Percentiles rank a stretch among this genome's conserved stretches.
These are phyloP conservation scores for Chrysopilus asiliformis DNA, from an alignment of 2,888 invertebrate species.

Conservation along the genomic window DNA sequence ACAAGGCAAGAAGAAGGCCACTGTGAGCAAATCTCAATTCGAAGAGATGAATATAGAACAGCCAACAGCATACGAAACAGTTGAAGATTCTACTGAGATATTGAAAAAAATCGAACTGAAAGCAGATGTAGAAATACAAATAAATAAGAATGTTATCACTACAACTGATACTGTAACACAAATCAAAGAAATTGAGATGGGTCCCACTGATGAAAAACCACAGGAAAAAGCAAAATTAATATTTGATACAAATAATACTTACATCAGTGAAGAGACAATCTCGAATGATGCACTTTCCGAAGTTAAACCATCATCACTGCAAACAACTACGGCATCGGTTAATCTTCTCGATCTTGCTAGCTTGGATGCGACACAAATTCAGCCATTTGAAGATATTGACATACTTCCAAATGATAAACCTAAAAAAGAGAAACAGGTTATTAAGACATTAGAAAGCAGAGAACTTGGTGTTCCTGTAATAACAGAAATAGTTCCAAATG, in stretches of 20 bases:
- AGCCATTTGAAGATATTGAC: slow-evolving; percentile 3
- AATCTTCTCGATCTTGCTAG: not conserved
- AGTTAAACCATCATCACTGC: not conserved
- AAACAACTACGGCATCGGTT: not conserved
- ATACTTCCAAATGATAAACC: too few species aligned
- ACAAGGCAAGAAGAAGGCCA: slow-evolving; percentile 30
- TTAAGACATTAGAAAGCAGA: too few species aligned
- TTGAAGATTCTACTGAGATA: not conserved
- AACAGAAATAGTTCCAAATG: not conserved
- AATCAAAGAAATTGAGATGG: slow-evolving; percentile 1
- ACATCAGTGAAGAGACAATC: not conserved
- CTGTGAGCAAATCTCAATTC: too few species aligned
- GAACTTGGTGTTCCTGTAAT: not conserved
- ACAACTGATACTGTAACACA: not conserved
- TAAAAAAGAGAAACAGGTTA: too few species aligned
- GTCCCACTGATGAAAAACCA: too few species aligned
- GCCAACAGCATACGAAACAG: slow-evolving; percentile 13
- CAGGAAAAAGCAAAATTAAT: not conserved
- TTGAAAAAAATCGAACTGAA: slow-evolving; percentile 1
- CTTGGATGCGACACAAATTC: slow-evolving; percentile 1
- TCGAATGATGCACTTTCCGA: not conserved
- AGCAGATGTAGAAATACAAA: slow-evolving; percentile 1
- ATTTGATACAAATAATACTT: not conserved
- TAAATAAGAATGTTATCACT: not conserved
- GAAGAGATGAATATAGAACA: slow-evolving; percentile 23